These are phyloP conservation scores for Nomada fabriciana DNA, from an alignment of 2,888 invertebrate species.

Conservation along the genomic window DNA sequence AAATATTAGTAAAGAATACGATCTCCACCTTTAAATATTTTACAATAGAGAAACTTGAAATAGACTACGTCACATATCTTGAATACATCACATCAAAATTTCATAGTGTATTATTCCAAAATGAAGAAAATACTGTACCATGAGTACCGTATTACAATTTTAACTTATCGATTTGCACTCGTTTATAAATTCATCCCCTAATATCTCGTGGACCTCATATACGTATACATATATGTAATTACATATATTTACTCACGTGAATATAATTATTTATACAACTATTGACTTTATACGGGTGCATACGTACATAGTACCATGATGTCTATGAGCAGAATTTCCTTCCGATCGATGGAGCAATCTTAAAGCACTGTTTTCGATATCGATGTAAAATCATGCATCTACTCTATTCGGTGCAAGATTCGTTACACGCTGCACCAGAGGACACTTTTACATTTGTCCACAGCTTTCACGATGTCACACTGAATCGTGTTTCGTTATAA, in stretches of 20 bases:
- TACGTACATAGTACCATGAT: conserved; percentile 40
- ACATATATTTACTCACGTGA: background rate
- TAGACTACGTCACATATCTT: background rate
- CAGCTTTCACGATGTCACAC: conserved; percentile 32
- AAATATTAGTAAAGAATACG: background rate
- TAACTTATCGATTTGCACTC: no score
- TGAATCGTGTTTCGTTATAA: conserved; percentile 17
- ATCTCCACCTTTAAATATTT: no score
- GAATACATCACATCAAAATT: background rate
- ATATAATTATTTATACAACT: background rate
- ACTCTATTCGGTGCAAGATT: background rate
- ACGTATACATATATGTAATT: background rate
- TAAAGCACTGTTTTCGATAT: no score
- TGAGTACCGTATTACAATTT: no score
- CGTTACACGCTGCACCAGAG: background rate
- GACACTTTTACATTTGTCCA: background rate
- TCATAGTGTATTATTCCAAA: background rate
- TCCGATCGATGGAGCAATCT: background rate
- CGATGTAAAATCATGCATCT: no score
- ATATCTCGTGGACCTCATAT: no score
- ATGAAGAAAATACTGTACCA: no score
- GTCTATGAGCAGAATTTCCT: background rate
- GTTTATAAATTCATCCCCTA: no score
- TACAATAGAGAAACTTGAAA: background rate
- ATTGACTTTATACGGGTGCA: background rate